Percentiles rank a stretch among this genome's conserved stretches.
Evolutionary conservation across 1,140 invertebrate species (phyloP).

Genomic region (Uloborus diversus): DNA sequence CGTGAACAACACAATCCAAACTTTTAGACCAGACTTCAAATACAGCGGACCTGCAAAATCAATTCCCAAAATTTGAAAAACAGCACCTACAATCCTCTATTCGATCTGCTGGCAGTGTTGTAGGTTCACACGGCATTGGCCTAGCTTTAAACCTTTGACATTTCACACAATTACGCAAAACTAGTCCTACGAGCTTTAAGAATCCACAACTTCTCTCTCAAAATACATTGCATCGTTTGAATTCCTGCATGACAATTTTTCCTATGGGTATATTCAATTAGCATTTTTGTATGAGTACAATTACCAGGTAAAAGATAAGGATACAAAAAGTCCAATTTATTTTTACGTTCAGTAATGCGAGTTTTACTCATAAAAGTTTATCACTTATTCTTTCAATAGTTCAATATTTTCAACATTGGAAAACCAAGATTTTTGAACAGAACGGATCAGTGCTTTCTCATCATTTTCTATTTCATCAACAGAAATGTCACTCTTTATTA

Average conservation of each 20-base stretch:
- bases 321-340: constrained; percentile 1
- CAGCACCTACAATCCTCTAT: constrained; percentile 60
- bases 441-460: neutral
- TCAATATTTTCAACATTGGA: neutral
- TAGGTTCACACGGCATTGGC: neutral
- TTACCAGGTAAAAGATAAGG: constrained; percentile 13
- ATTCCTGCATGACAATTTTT: constrained; percentile 2
- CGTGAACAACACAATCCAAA: no score
- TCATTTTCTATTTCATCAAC: constrained; percentile 4
- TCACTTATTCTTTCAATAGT: neutral
- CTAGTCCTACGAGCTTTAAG: constrained; percentile 2
- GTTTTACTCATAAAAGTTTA: constrained; percentile 5
- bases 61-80: constrained; percentile 61
- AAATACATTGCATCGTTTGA: neutral
- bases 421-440: neutral
- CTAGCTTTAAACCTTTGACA: constrained; percentile 10
- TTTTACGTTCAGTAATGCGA: neutral
- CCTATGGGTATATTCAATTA: constrained; percentile 3
- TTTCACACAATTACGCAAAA: constrained; percentile 6
- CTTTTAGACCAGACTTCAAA: constrained; percentile 58
- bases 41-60: constrained; percentile 63
- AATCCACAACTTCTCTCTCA: constrained; percentile 20
- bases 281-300: neutral
- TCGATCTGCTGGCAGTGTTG: constrained; percentile 58
- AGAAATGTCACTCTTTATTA: neutral